Base-by-base conservation (phyloP, 2,888 invertebrate genomes). In the Sturmia bella region DNA sequence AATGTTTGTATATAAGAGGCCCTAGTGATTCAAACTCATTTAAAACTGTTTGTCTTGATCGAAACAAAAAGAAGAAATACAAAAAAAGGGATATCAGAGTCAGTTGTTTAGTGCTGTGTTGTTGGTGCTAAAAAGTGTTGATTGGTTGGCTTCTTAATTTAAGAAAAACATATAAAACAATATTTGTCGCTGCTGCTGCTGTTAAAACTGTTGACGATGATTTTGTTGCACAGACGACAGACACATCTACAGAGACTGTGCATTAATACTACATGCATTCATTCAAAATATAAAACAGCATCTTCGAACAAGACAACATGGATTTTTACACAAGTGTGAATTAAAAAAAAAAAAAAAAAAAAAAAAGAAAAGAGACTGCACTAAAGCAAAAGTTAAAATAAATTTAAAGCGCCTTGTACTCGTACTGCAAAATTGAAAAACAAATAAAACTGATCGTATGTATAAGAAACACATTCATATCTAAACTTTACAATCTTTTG, bases 81-180 rank as follows among this genome's bases (percentile, higher is more conserved):
- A 70, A 66, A 66, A 48, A 74, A 24, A 52, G 3, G 21, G 11
- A 72, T 83, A 70, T 78, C 69, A 41, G 41, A 68, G 43, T 50
- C 45, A 76, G 77, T 57, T 41, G 52, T 56, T 64, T 59, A 69
- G 56, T 56, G 32, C 48, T 41, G 13, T 48, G 54, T 45, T 70
- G 69, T 50, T 74, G 61, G 39, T 76, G 76, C 72, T 81, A 54
- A 78, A 59, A 75, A 75, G 74, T 82, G 86, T 87, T 87, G 89
- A 88, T 88, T 88, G 89, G 88, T 87, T 87, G 87, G 84, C 88
- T 88, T 88, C 89, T 88, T 88, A 88, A 88, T 88, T 88, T 88
- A 85, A 84, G 86, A 85, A 86, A 32, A 87, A 86, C 87, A 87
- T 84, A 85, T 85, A 87, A 77, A 75, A 84, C 73, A 79, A 82